Conservation (phyloP, 64 coral and sea anemone genomes). For the Orbicella faveolata region DNA sequence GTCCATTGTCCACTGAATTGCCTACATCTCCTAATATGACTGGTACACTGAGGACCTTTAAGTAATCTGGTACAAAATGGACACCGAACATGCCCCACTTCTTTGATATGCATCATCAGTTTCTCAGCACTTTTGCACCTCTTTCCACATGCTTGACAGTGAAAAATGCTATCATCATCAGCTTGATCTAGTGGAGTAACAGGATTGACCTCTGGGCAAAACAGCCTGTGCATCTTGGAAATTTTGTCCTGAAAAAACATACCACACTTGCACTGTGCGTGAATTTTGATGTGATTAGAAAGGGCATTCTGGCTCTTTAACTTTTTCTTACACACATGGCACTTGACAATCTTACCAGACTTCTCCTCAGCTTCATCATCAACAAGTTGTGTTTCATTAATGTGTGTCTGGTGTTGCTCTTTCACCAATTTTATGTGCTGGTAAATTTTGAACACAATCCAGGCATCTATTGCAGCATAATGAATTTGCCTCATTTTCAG, state of each 20-base stretch:
- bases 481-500: conserved; percentile 65
- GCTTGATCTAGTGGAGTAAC: not conserved
- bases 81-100: conserved; percentile 5
- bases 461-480: conserved; percentile 95
- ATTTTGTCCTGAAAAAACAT: conserved; percentile 41
- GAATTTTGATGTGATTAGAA: conserved; percentile 27
- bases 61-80: conserved; percentile 30
- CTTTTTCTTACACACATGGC: conserved; percentile 65
- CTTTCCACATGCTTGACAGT: conserved; percentile 18
- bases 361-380: not conserved
- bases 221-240: conserved; percentile 48
- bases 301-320: conserved; percentile 31
- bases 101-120: conserved; percentile 33
- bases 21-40: conserved; percentile 6
- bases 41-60: not conserved
- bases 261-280: conserved; percentile 61
- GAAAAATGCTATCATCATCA: not conserved
- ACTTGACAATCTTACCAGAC: not conserved
- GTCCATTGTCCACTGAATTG: not conserved
- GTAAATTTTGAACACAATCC: conserved; percentile 83
- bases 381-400: not conserved
- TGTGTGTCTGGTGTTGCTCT: not conserved
- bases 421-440: conserved; percentile 51
- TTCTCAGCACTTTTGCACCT: not conserved
- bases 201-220: not conserved